Conservation (phyloP, 2,113 vertebrate species). For the Porphyrio hochstetteri region DNA sequence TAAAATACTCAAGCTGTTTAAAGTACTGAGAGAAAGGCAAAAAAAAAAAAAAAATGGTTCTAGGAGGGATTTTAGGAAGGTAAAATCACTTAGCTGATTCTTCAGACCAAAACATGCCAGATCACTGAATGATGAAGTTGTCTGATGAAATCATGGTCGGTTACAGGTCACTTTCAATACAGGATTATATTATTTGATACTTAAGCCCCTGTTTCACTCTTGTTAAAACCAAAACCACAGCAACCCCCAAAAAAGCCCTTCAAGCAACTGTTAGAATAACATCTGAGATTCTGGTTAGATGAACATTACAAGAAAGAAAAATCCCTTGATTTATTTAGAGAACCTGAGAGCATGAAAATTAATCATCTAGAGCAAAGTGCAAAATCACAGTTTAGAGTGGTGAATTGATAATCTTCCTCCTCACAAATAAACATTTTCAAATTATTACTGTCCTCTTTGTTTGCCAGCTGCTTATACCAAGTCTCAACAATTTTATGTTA, state of each 20-base stretch:
- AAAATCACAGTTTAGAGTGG: not conserved
- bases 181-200: not conserved
- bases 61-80: not conserved
- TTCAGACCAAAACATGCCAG: not conserved
- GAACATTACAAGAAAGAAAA: not conserved
- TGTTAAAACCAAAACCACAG: not conserved
- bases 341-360: not conserved
- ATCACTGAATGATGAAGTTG: not conserved
- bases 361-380: not conserved
- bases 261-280: not conserved
- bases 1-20: not conserved
- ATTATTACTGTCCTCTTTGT: not conserved
- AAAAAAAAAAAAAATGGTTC: not conserved
- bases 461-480: not conserved
- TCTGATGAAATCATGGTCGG: not conserved
- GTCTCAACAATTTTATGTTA: not conserved
- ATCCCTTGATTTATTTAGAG: not conserved
- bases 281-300: not conserved
- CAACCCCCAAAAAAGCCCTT: no score
- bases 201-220: not conserved
- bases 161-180: not conserved
- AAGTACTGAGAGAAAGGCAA: not conserved
- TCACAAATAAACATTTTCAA: not conserved
- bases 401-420: not conserved
- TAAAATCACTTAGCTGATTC: not conserved